These are phyloP conservation scores for Takifugu bimaculatus DNA, from an alignment of 2,113 vertebrate genomes.

Conservation along the genomic window DNA sequence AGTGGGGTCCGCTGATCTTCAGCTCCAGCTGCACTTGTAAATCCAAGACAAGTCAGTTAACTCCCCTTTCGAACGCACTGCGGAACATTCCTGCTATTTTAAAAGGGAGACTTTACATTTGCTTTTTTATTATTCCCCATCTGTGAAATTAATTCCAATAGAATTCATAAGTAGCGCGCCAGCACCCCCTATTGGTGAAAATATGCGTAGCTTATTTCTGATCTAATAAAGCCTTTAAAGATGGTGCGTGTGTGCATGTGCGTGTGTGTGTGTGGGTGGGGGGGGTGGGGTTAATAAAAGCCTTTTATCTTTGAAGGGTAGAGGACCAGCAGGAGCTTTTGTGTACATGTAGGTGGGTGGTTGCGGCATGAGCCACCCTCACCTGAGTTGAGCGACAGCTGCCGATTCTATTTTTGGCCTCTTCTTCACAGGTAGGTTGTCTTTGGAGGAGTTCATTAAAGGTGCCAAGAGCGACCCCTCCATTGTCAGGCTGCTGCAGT, in stretches of 20 bases:
- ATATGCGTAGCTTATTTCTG: background rate
- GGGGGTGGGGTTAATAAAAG: no score
- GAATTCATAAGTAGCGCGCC: background rate
- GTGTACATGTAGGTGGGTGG: no score
- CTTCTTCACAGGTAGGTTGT: constrained; percentile 81
- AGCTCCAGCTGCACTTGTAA: no score
- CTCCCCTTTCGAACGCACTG: no score
- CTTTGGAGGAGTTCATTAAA: constrained; percentile 96
- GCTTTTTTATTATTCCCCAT: background rate
- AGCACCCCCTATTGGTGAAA: constrained; percentile 15
- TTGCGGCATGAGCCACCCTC: background rate
- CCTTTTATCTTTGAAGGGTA: background rate
- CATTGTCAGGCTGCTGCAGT: constrained; percentile 94
- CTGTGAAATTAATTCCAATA: no score
- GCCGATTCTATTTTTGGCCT: background rate
- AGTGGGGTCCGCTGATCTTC: no score
- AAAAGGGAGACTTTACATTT: background rate
- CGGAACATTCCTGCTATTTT: background rate
- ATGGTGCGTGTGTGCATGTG: no score
- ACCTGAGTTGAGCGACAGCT: background rate
- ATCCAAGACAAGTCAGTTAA: no score
- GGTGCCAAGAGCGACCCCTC: constrained; percentile 97
- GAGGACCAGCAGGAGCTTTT: background rate
- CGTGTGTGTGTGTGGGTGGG: no score
- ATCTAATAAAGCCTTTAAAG: background rate